Conservation (phyloP, 37 sponge, comb jelly and placozoan species). For the Beroe forskalii region DNA sequence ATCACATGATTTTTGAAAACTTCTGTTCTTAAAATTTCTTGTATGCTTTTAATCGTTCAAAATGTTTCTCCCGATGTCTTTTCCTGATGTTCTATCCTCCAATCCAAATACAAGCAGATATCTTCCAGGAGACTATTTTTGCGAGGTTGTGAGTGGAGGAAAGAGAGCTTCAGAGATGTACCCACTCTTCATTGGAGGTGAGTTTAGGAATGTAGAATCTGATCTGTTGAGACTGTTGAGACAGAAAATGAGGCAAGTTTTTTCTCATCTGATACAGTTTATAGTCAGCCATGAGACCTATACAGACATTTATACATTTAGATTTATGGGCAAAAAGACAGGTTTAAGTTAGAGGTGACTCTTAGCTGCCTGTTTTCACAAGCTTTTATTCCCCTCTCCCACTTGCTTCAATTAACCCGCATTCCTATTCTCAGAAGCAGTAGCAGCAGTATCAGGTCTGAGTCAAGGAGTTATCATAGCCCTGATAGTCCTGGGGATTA, state of each 20-base stretch:
- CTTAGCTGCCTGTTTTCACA: not conserved
- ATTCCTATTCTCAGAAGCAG: not conserved
- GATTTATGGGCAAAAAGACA: not conserved
- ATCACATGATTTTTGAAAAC: no score
- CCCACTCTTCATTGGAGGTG: not conserved
- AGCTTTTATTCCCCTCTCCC: not conserved
- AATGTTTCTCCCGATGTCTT: not conserved
- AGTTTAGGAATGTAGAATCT: no score
- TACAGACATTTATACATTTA: no score
- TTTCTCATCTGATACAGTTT: no score
- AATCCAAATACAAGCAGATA: not conserved
- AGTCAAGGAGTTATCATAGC: constrained; percentile 3
- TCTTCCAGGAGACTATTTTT: not conserved
- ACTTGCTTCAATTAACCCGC: not conserved
- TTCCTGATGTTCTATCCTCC: not conserved
- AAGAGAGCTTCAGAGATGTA: not conserved
- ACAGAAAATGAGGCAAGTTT: no score
- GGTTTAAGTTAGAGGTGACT: not conserved
- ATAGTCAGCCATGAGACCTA: no score
- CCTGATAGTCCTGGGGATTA: not conserved
- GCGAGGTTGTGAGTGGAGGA: not conserved
- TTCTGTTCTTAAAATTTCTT: not conserved
- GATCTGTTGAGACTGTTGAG: not conserved
- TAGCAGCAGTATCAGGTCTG: not conserved
- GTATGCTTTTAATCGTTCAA: not conserved